Evolutionary conservation across 2,113 vertebrate genomes (phyloP), one percentile per base, ranked within the genome.

Genomic region (Arvicanthis niloticus): DNA sequence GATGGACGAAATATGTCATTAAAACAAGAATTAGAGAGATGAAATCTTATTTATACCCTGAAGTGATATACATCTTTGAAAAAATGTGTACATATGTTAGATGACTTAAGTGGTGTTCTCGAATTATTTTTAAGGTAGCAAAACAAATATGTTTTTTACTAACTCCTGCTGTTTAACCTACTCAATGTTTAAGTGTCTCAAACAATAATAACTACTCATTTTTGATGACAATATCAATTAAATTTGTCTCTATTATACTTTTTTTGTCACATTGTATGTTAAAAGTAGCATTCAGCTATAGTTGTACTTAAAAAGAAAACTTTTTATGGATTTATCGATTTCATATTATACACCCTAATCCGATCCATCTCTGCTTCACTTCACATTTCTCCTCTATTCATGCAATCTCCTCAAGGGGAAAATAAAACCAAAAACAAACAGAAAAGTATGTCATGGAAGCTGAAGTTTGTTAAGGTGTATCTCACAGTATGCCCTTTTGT

Each of bases 331-430:
- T 65, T 65, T 65, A 29, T 37, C 5, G 7, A 70, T 70, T 37
- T 70, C 5, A 19, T 7, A 21, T 8, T 37, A 19, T n/a, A 1
- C 68, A n/a, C 68, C 37, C 31, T 7, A 8, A 72, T 8, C 37
- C 17, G 2, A 70, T 3, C 19, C 16, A n/a, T n/a, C 0, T n/a
- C 16, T 19, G 7, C 16, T 37, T 72, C 7, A 6, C 31, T 19
- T n/a, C 37, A 19, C 7, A 72, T 19, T 72, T 7, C 16, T 7
- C 37, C 16, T n/a, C 17, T 17, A 31, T 16, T 72, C 68, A 19
- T n/a, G 7, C 2, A n/a, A n/a, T 17, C 12, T 68, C 65, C 6
- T 37, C 37, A 70, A n/a, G 21, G 19, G 6, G 37, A 72, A n/a
- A n/a, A 70, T 12, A 70, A 34, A 70, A 16, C 13, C 29, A 68